These are phyloP conservation scores for Athalia cordata DNA, from an alignment of 2,888 invertebrate species.

Conservation along the genomic window DNA sequence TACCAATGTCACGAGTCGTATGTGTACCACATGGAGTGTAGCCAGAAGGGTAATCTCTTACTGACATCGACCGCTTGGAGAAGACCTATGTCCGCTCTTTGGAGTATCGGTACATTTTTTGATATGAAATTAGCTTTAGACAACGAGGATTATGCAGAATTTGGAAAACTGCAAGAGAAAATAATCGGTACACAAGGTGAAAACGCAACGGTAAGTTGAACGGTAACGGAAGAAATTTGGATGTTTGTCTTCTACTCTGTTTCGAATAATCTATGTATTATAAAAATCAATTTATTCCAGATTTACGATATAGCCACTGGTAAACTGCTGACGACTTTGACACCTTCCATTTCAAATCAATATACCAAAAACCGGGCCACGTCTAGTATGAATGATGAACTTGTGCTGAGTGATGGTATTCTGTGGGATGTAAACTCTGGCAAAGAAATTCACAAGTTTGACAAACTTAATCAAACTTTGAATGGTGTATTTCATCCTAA, in stretches of 20 bases:
- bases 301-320: conserved; percentile 94
- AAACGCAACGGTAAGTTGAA: conserved; percentile 85
- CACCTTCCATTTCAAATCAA: conserved; percentile 90
- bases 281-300: conserved; percentile 67
- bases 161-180: conserved; percentile 91
- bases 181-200: conserved; percentile 93
- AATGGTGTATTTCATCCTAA: conserved; percentile 98
- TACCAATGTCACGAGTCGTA: conserved; percentile 91
- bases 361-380: conserved; percentile 96
- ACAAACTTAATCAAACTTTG: conserved; percentile 95
- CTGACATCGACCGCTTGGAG: conserved; percentile 93
- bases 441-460: conserved; percentile 95
- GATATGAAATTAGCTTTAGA: conserved; percentile 78
- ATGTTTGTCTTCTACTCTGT: background rate
- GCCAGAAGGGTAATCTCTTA: conserved; percentile 83
- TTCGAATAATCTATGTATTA: background rate
- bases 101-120: conserved; percentile 78
- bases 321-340: conserved; percentile 82
- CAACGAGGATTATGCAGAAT: conserved; percentile 93
- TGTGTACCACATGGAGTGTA: conserved; percentile 85
- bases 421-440: conserved; percentile 94
- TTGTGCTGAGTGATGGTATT: conserved; percentile 94
- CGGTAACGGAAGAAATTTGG: background rate
- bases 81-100: conserved; percentile 87
- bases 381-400: conserved; percentile 94